Conservation (phyloP, 2,113 vertebrate genomes). For the Cebus imitator region DNA sequence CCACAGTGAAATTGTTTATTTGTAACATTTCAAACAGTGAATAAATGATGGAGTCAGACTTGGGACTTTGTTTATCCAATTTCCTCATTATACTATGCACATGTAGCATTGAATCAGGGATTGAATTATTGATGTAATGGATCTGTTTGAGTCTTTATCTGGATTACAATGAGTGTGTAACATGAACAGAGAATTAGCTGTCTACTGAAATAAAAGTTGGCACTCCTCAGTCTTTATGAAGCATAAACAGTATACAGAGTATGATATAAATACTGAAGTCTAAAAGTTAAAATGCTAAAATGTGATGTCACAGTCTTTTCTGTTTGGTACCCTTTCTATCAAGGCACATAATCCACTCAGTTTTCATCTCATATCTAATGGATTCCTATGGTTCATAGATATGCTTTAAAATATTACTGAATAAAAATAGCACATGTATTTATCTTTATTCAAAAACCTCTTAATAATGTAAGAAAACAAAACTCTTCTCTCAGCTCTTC, state of each 20-base stretch:
- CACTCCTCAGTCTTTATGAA: neutral
- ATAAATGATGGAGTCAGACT: neutral
- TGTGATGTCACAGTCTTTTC: neutral
- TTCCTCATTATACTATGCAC: neutral
- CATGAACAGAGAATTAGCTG: neutral
- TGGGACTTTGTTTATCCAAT: neutral
- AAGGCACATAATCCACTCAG: neutral
- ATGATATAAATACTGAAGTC: neutral
- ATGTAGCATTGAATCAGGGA: neutral
- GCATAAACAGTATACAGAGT: neutral
- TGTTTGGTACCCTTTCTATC: neutral
- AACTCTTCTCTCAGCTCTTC: conserved; percentile 6
- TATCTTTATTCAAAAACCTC: neutral
- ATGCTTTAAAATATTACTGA: conserved; percentile 1
- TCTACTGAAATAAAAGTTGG: neutral
- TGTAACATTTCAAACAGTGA: neutral
- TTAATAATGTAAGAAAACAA: conserved; percentile 40
- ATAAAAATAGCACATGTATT: conserved; percentile 9
- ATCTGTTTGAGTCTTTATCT: neutral
- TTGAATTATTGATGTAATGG: neutral
- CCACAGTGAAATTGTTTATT: neutral
- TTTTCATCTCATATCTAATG: neutral
- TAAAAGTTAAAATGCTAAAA: neutral
- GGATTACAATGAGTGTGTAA: neutral
- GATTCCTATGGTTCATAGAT: neutral